Percentiles rank a stretch among this genome's conserved stretches.
phyloP scores from a whole-genome alignment of 2,888 invertebrate genomes.

The Cistogaster globosa region DNA sequence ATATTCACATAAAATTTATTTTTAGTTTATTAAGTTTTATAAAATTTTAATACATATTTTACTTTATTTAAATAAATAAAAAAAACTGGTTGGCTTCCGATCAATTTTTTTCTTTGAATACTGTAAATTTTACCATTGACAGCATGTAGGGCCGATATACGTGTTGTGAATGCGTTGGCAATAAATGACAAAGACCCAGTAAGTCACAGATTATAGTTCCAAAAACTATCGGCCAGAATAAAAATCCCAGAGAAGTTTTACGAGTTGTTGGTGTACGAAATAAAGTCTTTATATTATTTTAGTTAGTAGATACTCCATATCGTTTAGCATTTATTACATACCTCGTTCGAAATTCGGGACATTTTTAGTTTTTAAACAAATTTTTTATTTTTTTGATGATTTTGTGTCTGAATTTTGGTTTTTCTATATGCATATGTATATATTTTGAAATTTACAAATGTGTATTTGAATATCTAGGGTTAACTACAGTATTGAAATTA shows the following conservation, averaged over 20 bases:
- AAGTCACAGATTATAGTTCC: slow-evolving; percentile 74
- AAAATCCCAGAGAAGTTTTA: slow-evolving; percentile 16
- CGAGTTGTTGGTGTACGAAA: background rate
- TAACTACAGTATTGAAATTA: background rate
- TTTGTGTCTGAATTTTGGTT: background rate
- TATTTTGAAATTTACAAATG: slow-evolving; percentile 2
- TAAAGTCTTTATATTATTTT: background rate
- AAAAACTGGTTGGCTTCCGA: background rate
- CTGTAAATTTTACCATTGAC: slow-evolving; percentile 68
- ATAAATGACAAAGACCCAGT: slow-evolving; percentile 74
- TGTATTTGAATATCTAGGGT: background rate
- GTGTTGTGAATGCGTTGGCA: slow-evolving; percentile 75
- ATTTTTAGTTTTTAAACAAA: background rate
- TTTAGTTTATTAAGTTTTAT: background rate
- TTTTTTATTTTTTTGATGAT: background rate
- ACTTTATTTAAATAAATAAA: background rate
- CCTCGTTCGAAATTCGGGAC: slow-evolving; percentile 19
- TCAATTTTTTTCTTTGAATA: slow-evolving; percentile 58
- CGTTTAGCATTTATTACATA: slow-evolving; percentile 14
- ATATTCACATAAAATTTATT: background rate
- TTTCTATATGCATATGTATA: background rate
- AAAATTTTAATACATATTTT: slow-evolving; percentile 14
- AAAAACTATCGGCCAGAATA: slow-evolving; percentile 74
- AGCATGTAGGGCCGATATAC: slow-evolving; percentile 73
- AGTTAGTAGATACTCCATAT: background rate